These are phyloP conservation scores for Trogon surrucura DNA, from an alignment of 2,113 vertebrate genomes.

Conservation along the genomic window DNA sequence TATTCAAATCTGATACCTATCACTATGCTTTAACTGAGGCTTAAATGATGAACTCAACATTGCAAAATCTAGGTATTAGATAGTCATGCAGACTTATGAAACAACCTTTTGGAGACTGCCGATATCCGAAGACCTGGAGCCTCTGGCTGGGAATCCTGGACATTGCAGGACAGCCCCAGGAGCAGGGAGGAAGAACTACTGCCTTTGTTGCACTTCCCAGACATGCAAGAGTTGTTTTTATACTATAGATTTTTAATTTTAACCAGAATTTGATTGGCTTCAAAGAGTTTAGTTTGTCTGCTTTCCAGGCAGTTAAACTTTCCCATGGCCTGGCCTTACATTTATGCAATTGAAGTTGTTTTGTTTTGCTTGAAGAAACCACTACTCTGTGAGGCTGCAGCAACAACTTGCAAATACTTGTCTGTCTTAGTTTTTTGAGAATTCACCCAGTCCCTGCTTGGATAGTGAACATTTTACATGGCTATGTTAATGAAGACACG, in stretches of 20 bases:
- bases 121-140: background rate
- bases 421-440: background rate
- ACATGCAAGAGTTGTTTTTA: background rate
- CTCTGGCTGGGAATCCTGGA: background rate
- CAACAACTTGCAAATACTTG: background rate
- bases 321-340: background rate
- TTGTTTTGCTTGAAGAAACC: background rate
- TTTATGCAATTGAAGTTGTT: background rate
- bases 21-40: background rate
- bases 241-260: background rate
- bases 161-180: background rate
- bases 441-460: background rate
- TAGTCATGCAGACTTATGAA: background rate
- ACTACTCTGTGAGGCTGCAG: background rate
- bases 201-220: background rate
- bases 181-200: background rate
- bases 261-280: background rate
- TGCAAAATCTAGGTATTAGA: background rate
- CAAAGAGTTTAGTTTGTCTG: background rate
- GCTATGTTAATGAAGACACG: background rate
- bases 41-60: background rate
- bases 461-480: background rate
- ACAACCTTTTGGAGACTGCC: background rate
- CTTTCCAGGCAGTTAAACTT: conserved; percentile 12
- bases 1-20: background rate